These are phyloP conservation scores for Capromys pilorides DNA, from an alignment of 2,797 vertebrate species.

Conservation along the genomic window DNA sequence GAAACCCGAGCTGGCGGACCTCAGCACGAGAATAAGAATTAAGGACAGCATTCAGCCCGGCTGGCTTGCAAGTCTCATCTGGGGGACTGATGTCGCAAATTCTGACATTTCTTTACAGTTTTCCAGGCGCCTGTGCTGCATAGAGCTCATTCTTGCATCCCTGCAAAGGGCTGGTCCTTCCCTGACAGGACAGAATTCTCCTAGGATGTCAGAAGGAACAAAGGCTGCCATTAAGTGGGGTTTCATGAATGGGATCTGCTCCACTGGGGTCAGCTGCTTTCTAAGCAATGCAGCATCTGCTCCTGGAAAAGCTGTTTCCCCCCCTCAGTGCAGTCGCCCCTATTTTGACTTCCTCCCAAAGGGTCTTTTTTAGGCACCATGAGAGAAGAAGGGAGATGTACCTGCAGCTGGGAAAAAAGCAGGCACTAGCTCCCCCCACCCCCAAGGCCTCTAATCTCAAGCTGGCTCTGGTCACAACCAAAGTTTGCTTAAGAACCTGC, in stretches of 20 bases:
- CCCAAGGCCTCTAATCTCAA: neutral
- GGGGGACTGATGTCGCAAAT: neutral
- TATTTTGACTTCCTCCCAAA: neutral
- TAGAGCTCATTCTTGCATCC: neutral
- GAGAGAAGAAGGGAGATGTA: neutral
- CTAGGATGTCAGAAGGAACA: neutral
- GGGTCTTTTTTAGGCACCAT: neutral
- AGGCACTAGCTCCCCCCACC: neutral
- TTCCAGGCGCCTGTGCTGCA: neutral
- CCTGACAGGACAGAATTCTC: neutral
- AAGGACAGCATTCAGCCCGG: neutral
- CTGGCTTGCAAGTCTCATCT: neutral
- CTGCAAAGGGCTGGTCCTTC: neutral
- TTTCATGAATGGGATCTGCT: neutral
- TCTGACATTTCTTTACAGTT: neutral
- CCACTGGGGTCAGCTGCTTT: neutral
- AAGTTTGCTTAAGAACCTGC: slow-evolving; percentile 76
- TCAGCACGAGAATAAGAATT: neutral
- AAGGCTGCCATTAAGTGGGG: neutral
- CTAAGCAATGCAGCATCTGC: neutral
- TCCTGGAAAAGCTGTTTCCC: neutral
- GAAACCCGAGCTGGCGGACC: neutral
- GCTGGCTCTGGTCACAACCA: slow-evolving; percentile 1
- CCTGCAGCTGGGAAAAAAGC: too few species aligned
- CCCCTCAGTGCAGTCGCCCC: neutral